phyloP scores from a whole-genome alignment of 1,140 invertebrate genomes.

The Sitophilus oryzae region DNA sequence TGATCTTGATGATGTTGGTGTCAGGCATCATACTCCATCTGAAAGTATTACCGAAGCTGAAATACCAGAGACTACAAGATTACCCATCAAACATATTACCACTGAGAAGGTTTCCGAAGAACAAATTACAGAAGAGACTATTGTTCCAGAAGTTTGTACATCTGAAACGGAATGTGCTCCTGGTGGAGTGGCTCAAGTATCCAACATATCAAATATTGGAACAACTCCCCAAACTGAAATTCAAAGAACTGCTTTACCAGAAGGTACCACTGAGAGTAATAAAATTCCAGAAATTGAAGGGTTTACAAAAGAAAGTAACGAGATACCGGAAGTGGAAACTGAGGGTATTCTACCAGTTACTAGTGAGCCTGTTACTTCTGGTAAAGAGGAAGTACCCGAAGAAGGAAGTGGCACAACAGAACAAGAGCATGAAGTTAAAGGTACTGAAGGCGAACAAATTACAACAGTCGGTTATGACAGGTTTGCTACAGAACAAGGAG shows the following conservation, averaged over 20 bases:
- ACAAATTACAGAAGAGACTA: conserved; percentile 18
- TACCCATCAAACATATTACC: neutral
- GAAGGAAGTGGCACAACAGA: conserved; percentile 12
- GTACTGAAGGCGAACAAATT: conserved; percentile 1
- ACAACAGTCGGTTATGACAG: neutral
- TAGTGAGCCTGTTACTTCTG: neutral
- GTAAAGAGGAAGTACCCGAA: conserved; percentile 5
- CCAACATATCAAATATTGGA: conserved; percentile 7
- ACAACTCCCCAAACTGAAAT: conserved; percentile 19
- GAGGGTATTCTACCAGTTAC: conserved; percentile 5
- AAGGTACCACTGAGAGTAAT: conserved; percentile 18
- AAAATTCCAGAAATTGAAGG: conserved; percentile 23
- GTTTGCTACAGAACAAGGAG: conserved; percentile 4
- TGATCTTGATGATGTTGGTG: conserved; percentile 20
- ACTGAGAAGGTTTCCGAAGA: conserved; percentile 3
- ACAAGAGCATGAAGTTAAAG: neutral
- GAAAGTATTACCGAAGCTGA: conserved; percentile 5
- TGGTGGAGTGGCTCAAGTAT: conserved; percentile 13
- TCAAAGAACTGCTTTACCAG: neutral
- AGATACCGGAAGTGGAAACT: conserved; percentile 19
- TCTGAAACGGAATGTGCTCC: conserved; percentile 19
- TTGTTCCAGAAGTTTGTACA: conserved; percentile 22
- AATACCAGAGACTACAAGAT: neutral
- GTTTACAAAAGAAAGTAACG: conserved; percentile 31
- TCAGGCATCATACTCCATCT: conserved; percentile 4